These are phyloP conservation scores for Sarcophaga subvicina DNA, from an alignment of 2,888 invertebrate species.

Conservation along the genomic window DNA sequence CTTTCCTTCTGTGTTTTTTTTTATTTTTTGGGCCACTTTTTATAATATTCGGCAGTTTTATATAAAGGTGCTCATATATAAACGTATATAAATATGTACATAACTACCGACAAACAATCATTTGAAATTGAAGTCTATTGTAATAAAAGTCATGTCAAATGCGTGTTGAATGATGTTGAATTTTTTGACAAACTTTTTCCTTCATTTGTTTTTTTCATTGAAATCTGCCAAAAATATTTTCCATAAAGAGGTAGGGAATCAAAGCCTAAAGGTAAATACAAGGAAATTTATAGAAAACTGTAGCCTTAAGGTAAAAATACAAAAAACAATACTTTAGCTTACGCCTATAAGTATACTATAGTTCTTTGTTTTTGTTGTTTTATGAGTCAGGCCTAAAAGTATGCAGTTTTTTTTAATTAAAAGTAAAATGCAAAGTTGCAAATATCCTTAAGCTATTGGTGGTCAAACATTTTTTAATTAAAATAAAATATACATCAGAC, in stretches of 20 bases:
- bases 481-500: too few species aligned
- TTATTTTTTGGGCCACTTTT: neutral
- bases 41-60: constrained; percentile 29
- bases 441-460: neutral
- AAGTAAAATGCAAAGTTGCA: neutral
- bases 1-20: neutral
- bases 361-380: neutral
- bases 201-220: neutral
- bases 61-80: constrained; percentile 28
- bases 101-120: neutral
- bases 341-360: constrained; percentile 10
- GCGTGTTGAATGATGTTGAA: constrained; percentile 60
- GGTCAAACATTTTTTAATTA: too few species aligned
- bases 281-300: constrained; percentile 14
- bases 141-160: constrained; percentile 69
- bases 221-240: constrained; percentile 1
- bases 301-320: neutral
- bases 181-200: constrained; percentile 45
- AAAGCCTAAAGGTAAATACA: constrained; percentile 51
- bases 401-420: constrained; percentile 45
- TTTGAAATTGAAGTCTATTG: constrained; percentile 65
- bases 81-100: constrained; percentile 16
- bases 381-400: constrained; percentile 38
- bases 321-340: constrained; percentile 28
- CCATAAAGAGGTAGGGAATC: neutral